phyloP scores from a whole-genome alignment of 2,888 invertebrate species.

The Cryptocephalus primarius region DNA sequence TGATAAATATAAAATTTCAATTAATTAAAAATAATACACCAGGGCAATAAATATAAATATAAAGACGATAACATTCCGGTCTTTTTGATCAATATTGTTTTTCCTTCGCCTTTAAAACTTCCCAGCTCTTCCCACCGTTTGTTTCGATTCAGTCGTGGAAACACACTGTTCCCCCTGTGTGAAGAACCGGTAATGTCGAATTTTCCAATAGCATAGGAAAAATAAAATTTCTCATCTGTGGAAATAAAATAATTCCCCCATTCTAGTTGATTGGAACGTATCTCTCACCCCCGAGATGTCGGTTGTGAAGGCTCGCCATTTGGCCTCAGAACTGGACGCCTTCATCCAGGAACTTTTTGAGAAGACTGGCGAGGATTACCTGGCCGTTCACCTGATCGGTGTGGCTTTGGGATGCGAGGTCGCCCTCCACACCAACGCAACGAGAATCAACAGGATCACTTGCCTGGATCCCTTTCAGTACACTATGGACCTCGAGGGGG shows the following conservation, averaged over 20 bases:
- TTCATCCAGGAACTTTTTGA: constrained; percentile 12
- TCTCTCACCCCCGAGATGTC: constrained; percentile 1
- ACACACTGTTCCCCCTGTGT: too few species aligned
- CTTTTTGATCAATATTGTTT: too few species aligned
- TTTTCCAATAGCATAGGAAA: too few species aligned
- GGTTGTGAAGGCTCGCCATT: constrained; percentile 3
- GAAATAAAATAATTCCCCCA: constrained; percentile 1
- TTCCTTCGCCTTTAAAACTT: too few species aligned
- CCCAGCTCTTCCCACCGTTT: too few species aligned
- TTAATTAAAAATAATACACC: too few species aligned
- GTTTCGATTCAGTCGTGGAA: too few species aligned
- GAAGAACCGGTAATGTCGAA: too few species aligned
- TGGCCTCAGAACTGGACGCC: constrained; percentile 9
- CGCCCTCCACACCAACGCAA: constrained; percentile 7
- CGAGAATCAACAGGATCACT: constrained; percentile 16
- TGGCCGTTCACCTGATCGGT: constrained; percentile 17
- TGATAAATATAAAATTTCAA: too few species aligned
- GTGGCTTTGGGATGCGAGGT: constrained; percentile 8
- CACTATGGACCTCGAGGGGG: constrained; percentile 5
- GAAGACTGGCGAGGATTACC: constrained; percentile 13
- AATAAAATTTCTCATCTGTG: not conserved
- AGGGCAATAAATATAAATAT: too few species aligned
- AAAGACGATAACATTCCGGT: too few species aligned
- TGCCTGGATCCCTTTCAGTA: constrained; percentile 13
- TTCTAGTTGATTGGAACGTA: constrained; percentile 7